Percentiles rank a stretch among this genome's conserved stretches.
Evolutionary conservation across 2,797 vertebrate species (phyloP).

Genomic region (Bovichtus variegatus): DNA sequence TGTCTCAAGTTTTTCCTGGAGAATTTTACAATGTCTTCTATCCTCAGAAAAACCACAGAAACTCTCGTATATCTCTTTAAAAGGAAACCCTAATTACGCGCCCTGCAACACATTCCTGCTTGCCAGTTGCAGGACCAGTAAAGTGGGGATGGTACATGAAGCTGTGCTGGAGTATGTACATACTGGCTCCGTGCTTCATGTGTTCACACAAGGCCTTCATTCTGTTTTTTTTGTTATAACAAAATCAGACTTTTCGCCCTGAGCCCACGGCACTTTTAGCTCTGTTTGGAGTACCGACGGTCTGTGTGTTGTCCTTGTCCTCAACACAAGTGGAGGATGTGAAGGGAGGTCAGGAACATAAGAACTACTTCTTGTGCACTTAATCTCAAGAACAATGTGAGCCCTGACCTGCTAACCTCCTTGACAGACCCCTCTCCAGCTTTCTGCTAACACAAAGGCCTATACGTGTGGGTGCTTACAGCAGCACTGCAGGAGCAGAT

Average conservation of each 20-base stretch:
- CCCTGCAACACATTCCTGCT: neutral
- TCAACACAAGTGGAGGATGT: neutral
- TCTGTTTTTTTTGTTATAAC: neutral
- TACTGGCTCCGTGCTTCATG: neutral
- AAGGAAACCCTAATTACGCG: neutral
- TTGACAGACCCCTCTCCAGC: neutral
- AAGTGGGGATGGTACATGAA: neutral
- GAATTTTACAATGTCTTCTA: neutral
- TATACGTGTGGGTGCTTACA: neutral
- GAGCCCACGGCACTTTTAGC: neutral
- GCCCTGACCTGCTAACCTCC: conserved; percentile 18
- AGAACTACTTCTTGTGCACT: conserved; percentile 5
- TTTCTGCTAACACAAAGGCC: neutral
- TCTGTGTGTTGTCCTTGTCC: too few relatives aligned
- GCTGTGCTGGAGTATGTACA: neutral
- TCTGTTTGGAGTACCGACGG: neutral
- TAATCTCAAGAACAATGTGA: conserved; percentile 17
- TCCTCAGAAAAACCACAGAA: neutral
- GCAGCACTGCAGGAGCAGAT: neutral
- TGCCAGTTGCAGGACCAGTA: neutral
- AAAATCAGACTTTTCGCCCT: neutral
- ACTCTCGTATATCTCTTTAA: neutral
- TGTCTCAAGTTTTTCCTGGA: neutral
- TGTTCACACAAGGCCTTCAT: neutral
- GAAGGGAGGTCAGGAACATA: neutral